Conservation (phyloP, 2,797 vertebrate species). For the Myripristis murdjan region DNA sequence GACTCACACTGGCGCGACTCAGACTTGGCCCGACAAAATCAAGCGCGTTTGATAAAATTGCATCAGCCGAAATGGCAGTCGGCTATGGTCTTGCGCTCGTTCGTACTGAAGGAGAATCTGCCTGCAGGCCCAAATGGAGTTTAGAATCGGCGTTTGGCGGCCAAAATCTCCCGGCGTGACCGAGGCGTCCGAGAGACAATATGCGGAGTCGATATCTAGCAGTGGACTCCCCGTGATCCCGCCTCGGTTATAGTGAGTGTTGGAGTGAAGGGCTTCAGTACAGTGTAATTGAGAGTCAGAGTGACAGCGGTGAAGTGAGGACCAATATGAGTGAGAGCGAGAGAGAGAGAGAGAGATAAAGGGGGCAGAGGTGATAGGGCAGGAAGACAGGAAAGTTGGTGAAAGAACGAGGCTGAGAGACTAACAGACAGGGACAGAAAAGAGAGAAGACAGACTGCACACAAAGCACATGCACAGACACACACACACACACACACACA, state of each 20-base stretch:
- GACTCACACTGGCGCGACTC: no score
- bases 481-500: conserved; percentile 38
- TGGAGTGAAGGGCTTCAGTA: not conserved
- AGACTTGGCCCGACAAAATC: no score
- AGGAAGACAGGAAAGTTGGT: conserved; percentile 46
- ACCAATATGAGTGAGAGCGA: conserved; percentile 18
- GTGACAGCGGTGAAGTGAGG: conserved; percentile 52
- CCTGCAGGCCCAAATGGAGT: no score
- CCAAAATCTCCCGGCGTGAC: no score
- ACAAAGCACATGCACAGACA: not conserved
- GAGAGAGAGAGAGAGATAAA: conserved; percentile 27
- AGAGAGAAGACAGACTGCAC: conserved; percentile 30
- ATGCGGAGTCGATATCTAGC: not conserved
- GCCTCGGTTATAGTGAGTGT: conserved; percentile 17
- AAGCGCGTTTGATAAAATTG: no score
- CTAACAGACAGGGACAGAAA: conserved; percentile 44
- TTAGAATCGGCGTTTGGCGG: no score
- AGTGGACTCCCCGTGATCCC: conserved; percentile 2
- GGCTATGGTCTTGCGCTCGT: no score
- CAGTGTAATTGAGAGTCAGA: conserved; percentile 17
- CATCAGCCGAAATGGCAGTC: no score
- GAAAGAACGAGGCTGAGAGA: conserved; percentile 60
- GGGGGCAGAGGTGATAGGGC: conserved; percentile 63
- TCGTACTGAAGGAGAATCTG: no score
- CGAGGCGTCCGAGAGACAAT: not conserved